These are phyloP conservation scores for Corythoichthys intestinalis DNA, from an alignment of 2,113 vertebrate species.

Conservation along the genomic window DNA sequence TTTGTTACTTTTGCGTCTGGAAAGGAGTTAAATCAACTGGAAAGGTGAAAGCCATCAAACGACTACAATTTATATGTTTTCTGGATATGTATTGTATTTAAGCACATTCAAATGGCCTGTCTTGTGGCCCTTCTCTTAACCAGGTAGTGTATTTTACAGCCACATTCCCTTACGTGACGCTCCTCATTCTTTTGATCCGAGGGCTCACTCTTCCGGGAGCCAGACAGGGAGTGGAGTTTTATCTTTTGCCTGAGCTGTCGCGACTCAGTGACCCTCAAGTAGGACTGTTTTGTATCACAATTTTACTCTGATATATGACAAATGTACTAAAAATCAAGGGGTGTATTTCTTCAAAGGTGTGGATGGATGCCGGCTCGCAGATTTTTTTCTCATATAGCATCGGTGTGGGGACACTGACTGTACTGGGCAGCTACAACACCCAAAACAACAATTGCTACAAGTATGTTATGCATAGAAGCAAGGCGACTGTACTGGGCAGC, in stretches of 20 bases:
- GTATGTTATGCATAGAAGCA: constrained; percentile 28
- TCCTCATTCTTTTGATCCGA: constrained; percentile 68
- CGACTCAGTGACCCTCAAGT: constrained; percentile 69
- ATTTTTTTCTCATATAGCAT: constrained; percentile 72
- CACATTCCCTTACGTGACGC: constrained; percentile 74
- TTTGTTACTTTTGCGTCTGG: constrained; percentile 94
- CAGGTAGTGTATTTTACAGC: constrained; percentile 73
- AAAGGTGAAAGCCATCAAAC: constrained; percentile 74
- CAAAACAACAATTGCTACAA: constrained; percentile 73
- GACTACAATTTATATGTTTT: background rate
- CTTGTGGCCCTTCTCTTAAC: background rate
- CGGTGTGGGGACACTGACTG: constrained; percentile 52
- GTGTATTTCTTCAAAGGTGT: constrained; percentile 58
- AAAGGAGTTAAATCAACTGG: constrained; percentile 92
- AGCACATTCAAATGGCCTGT: background rate
- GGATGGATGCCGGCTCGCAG: constrained; percentile 74
- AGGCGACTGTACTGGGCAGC: constrained; percentile 56
- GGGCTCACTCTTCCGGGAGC: constrained; percentile 73
- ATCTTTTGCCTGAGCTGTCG: constrained; percentile 69
- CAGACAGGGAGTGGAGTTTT: constrained; percentile 61
- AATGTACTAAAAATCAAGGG: background rate
- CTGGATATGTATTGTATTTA: background rate
- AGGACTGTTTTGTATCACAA: background rate
- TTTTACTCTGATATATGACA: background rate
- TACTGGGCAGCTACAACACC: constrained; percentile 69